Evolutionary conservation across 2,888 invertebrate genomes (phyloP), one percentile per base, ranked within the genome.

Genomic region (Pelosia muscerda): DNA sequence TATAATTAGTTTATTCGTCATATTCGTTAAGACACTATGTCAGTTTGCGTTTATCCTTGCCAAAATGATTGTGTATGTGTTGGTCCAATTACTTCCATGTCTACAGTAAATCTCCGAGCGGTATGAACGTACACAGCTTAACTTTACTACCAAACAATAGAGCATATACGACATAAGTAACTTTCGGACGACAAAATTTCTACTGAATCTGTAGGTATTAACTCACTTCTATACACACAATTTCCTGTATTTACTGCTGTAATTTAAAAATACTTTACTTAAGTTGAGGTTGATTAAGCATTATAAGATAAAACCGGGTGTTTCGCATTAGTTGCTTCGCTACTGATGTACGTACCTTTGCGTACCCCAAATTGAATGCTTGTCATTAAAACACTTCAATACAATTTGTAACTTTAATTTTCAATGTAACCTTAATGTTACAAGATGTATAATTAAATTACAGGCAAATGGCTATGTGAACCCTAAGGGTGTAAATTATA

Each of bases 131-230:
- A 15, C 55, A 55, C 26, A 26, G 15, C 25, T 49, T 55, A 26
- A 55, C 55, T 25, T 55, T 25, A 55, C 55, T 26, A 19, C 25
- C 22, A 55, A 55, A 55, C 55, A 26, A 26, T 55, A 55, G 55
- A 25, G 55, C n/a, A n/a, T 55, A 22, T 23, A 55, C 25, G 23
- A 15, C 15, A 15, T 55, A 8, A 55, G 25, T 25, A 25, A 25
- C 55, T 55, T 55, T 25, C 55, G 26, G 5, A 55, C 25, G 23
- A 19, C 23, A 26, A 55, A 55, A 26, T 26, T 55, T 8, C 4
- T 55, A 55, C 25, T 55, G 25, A 15, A 55, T 26, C 55, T 22
- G 23, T 55, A n/a, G n/a, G n/a, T n/a, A 55, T 49, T 55, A 55
- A 11, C 13, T 26, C 13, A 26, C 19, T 19, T 56, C 2, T 56